Evolutionary conservation across 2,888 invertebrate genomes (phyloP), one percentile per base, ranked within the genome.

Genomic region (Cephus pulcher): DNA sequence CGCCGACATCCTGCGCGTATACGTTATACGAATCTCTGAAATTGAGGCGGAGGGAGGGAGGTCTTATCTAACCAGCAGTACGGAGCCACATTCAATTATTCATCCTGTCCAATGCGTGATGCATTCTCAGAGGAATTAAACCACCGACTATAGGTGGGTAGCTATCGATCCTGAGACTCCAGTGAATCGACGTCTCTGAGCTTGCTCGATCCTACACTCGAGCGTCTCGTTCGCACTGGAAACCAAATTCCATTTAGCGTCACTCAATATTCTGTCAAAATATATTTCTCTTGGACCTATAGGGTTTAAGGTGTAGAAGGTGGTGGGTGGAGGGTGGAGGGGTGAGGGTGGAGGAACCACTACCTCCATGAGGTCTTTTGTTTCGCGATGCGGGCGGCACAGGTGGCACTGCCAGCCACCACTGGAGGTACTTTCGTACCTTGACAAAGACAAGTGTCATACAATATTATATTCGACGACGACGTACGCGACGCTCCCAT

Each of bases 181-280:
- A 15, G 40, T 0, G 15, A 56, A 56, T 56, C 15, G 15, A 56
- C 40, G 40, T 56, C 40, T 56, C 40, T 23, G 40, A 56, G 23
- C 40, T 23, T 15, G 40, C 15, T 56, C 23, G 9, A 15, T 56
- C 40, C 23, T 2, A 56, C 1, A 80, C 79, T 82, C 81, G 81
- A 81, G 79, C 83, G 80, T 84, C 83, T 76, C 76, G 80, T 56
- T 23, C 23, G 40, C 6, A 23, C 74, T 76, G 84, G 85, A 87
- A 86, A 88, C 86, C 82, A 79, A 86, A 88, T 86, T 86, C 88
- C 83, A 80, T 84, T 84, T 74, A 83, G 82, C 84, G 88, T 88
- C 85, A 88, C 87, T 86, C 86, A 88, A 88, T 88, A 88, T 88
- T 88, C 82, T 79, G 73, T 82, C 77, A 82, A 86, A 83, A 87